Base-by-base conservation (phyloP, 2,113 vertebrate species). In the Aegotheles bennettii region DNA sequence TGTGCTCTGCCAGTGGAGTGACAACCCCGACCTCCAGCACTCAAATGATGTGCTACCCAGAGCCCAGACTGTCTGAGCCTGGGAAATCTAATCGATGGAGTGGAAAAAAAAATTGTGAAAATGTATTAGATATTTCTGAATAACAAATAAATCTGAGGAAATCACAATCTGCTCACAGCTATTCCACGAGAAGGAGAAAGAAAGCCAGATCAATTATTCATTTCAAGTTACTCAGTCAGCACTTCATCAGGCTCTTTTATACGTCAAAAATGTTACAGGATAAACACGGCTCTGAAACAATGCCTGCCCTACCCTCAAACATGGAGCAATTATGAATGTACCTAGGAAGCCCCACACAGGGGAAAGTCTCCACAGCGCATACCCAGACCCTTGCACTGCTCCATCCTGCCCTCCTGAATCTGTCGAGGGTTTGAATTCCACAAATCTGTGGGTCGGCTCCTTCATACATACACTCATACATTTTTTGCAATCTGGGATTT, bases 191-290 rank as follows among this genome's bases (percentile, higher is more conserved):
- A 75, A 94, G 48, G 19, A 80, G 29, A 86, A 86, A 94, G 87
- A 1, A 88, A 88, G 60, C 47, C 90, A 93, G 80, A 95, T 94
- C 83, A 94, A 94, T 95, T 93, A 95, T 90, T 95, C 95, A 96
- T 95, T 94, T 92, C 85, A 57, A 89, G 76, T 87, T 71, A 92
- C 65, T 94, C 91, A 92, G 67, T 89, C 79, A 76, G 81, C 36
- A 59, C 70, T 94, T 79, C 88, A 84, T 89, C 92, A 92, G 69
- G 57, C 69, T 93, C 51, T 48, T 90, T 89, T 69, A 56, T 48
- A 90, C 92, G 92, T 89, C 76, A 94, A 81, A 94, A 93, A 45
- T 48, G 50, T 78, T 87, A 84, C 36, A 17, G 48, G 64, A 61
- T 80, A 92, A 96, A 88, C 63, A 76, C 1, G 3, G 35, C n/a